Evolutionary conservation across 64 coral and sea anemone genomes (phyloP).

Genomic region (Stichodactyla helianthus): DNA sequence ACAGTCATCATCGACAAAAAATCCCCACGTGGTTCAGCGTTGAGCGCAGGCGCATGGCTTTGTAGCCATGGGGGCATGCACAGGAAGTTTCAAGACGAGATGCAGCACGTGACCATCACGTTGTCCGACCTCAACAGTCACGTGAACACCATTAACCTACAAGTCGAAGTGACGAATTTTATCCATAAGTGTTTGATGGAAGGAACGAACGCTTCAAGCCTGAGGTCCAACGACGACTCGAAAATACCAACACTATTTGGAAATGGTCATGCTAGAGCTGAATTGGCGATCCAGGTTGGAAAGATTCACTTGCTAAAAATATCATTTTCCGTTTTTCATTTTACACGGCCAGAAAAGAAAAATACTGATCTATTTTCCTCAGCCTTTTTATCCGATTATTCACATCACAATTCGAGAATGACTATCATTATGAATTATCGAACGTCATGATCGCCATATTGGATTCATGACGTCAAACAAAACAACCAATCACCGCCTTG

Average conservation of each 20-base stretch:
- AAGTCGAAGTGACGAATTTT: conserved; percentile 92
- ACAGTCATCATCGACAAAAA: conserved; percentile 83
- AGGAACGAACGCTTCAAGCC: conserved; percentile 38
- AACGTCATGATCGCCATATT: neutral
- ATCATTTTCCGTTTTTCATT: too few species aligned
- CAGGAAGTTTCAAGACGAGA: conserved; percentile 52
- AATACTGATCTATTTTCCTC: neutral
- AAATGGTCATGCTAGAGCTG: conserved; percentile 69
- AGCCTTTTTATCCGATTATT: neutral
- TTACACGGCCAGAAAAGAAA: too few species aligned
- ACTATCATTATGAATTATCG: too few species aligned
- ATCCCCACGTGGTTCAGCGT: conserved; percentile 51
- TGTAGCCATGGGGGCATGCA: conserved; percentile 32
- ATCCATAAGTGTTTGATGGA: conserved; percentile 75
- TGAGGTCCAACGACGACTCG: conserved; percentile 23
- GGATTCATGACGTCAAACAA: neutral
- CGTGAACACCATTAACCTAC: conserved; percentile 86
- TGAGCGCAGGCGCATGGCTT: conserved; percentile 54
- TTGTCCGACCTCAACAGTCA: conserved; percentile 82
- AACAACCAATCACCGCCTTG: neutral
- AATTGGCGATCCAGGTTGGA: conserved; percentile 78
- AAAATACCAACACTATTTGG: conserved; percentile 83
- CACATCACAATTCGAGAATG: neutral
- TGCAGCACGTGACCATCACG: conserved; percentile 54
- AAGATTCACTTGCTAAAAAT: neutral